A percentile compares a stretch with the other conserved stretches of the same genome.
phyloP scores from a whole-genome alignment of 1,140 invertebrate genomes.

The Drosophila ambigua region DNA sequence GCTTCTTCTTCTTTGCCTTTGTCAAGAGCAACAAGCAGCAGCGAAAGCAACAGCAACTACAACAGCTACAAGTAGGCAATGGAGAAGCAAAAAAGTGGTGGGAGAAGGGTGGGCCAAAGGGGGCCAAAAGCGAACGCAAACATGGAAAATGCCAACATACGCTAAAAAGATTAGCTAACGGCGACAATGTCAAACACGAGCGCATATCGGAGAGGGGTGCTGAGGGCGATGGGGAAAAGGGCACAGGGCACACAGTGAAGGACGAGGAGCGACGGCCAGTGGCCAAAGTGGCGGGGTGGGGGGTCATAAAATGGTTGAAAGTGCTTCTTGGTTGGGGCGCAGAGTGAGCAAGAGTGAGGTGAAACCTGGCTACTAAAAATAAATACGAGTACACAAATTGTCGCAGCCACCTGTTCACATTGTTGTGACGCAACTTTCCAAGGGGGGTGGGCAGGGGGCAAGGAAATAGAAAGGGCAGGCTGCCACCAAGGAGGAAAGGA shows the following conservation, averaged over 20 bases:
- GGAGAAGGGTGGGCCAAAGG: neutral
- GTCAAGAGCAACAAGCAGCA: slow-evolving; percentile 56
- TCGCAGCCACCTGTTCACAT: slow-evolving; percentile 80
- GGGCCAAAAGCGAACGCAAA: slow-evolving; percentile 43
- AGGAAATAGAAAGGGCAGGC: no score
- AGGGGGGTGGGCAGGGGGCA: neutral
- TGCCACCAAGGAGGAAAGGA: slow-evolving; percentile 1
- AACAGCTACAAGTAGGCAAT: slow-evolving; percentile 60
- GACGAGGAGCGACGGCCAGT: slow-evolving; percentile 37
- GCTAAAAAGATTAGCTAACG: slow-evolving; percentile 82
- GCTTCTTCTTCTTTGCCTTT: slow-evolving; percentile 54
- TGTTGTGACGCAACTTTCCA: slow-evolving; percentile 74
- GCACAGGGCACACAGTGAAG: slow-evolving; percentile 41
- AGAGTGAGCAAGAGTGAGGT: slow-evolving; percentile 16
- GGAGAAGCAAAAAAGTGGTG: slow-evolving; percentile 11
- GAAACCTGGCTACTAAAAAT: slow-evolving; percentile 71
- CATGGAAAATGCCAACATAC: slow-evolving; percentile 82
- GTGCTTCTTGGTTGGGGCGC: slow-evolving; percentile 32
- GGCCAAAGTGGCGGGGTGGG: slow-evolving; percentile 46
- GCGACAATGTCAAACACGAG: slow-evolving; percentile 81
- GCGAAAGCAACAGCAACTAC: slow-evolving; percentile 34
- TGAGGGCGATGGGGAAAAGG: slow-evolving; percentile 14
- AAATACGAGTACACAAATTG: slow-evolving; percentile 81
- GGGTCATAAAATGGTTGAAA: slow-evolving; percentile 66
- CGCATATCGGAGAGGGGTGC: slow-evolving; percentile 19